Percentiles rank a stretch among this genome's conserved stretches.
Evolutionary conservation across 2,113 vertebrate species (phyloP).

Genomic region (Ceyx cyanopectus): DNA sequence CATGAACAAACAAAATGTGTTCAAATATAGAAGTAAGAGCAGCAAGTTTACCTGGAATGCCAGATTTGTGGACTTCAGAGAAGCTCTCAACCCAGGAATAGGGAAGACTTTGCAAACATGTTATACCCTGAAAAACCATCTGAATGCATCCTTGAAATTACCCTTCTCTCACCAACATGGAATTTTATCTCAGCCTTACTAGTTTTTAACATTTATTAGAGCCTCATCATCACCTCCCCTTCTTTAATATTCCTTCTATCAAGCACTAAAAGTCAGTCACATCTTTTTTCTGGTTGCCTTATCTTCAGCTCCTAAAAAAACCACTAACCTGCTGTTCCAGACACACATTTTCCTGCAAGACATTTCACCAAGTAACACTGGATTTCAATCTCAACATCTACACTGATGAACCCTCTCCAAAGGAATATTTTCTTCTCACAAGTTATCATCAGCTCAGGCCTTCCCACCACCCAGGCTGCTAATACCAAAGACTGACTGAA

Average conservation of each 20-base stretch:
- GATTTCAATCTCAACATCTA: neutral
- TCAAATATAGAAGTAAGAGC: neutral
- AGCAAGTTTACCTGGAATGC: neutral
- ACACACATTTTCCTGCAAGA: neutral
- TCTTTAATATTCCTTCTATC: neutral
- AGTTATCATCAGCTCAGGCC: neutral
- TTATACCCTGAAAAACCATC: neutral
- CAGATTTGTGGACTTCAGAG: neutral
- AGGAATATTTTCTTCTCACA: neutral
- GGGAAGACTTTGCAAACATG: neutral
- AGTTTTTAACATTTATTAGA: slow-evolving; percentile 10
- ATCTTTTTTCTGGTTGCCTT: neutral
- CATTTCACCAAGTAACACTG: neutral
- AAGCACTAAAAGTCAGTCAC: neutral
- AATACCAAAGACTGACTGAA: neutral
- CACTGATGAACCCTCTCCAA: neutral
- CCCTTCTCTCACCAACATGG: neutral
- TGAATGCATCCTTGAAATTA: slow-evolving; percentile 10
- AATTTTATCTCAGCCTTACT: slow-evolving; percentile 6
- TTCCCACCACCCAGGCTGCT: neutral
- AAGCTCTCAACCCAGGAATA: neutral
- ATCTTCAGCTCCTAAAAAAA: neutral
- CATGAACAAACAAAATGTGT: neutral
- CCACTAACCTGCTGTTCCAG: neutral
- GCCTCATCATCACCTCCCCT: neutral